Conservation (phyloP, 2,888 invertebrate species). For the Eudemis profundana region DNA sequence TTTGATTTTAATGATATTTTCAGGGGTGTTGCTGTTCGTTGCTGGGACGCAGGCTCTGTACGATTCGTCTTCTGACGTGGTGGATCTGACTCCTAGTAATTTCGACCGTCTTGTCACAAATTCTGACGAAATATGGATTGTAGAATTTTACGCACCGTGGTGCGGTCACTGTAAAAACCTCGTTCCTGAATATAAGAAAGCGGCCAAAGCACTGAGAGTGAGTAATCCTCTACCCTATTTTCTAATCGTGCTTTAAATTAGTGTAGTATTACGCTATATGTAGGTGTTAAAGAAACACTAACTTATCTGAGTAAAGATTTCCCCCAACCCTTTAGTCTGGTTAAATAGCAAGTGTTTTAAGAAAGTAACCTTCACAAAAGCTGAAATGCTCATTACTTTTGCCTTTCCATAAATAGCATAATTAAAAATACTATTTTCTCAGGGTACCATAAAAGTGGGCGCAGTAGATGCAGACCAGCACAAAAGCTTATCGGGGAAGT, state of each 20-base stretch:
- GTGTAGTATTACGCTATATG: background rate
- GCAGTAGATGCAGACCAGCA: conserved; percentile 97
- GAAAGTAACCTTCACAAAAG: background rate
- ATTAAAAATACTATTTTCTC: conserved; percentile 51
- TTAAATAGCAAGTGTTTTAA: no score
- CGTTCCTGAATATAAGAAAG: conserved; percentile 97
- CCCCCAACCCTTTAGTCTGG: no score
- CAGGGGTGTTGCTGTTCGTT: conserved; percentile 73
- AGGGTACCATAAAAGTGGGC: conserved; percentile 97
- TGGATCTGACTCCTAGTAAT: conserved; percentile 94
- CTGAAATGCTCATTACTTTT: background rate
- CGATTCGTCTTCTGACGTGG: conserved; percentile 90
- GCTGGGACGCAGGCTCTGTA: conserved; percentile 84
- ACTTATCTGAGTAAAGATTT: background rate
- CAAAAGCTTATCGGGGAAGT: conserved; percentile 91
- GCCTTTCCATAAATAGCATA: background rate
- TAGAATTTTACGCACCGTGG: conserved; percentile 99
- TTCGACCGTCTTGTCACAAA: conserved; percentile 93
- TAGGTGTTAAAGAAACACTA: background rate
- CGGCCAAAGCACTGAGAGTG: conserved; percentile 96
- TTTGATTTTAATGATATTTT: conserved; percentile 53
- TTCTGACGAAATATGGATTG: conserved; percentile 96
- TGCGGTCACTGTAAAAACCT: conserved; percentile 96
- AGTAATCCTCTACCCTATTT: conserved; percentile 26
- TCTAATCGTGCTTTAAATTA: background rate